Conservation (phyloP, 2,888 invertebrate species). For the Agriopis marginaria region DNA sequence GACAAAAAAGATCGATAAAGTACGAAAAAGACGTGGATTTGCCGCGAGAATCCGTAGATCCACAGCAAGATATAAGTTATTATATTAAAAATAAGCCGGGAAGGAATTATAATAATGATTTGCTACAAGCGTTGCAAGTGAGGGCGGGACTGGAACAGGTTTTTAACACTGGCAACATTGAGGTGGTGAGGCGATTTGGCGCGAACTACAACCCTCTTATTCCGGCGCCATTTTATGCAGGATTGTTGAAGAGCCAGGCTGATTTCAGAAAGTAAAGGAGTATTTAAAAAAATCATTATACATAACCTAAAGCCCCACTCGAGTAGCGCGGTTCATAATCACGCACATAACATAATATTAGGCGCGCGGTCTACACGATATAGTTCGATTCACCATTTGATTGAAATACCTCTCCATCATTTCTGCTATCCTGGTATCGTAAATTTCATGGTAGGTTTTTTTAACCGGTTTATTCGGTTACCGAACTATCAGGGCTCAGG, state of each 20-base stretch:
- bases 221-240: conserved; percentile 51
- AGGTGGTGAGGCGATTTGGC: conserved; percentile 62
- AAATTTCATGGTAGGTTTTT: no score
- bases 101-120: conserved; percentile 50
- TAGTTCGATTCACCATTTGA: no score
- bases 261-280: conserved; percentile 45
- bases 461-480: no score
- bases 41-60: conserved; percentile 56
- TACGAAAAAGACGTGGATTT: conserved; percentile 51
- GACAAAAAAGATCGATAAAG: conserved; percentile 47
- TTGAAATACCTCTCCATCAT: no score
- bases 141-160: conserved; percentile 57
- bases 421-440: no score
- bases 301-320: no score
- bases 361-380: no score
- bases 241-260: conserved; percentile 38
- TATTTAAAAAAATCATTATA: no score
- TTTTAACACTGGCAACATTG: conserved; percentile 64
- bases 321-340: no score
- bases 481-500: no score
- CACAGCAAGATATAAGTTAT: conserved; percentile 66
- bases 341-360: no score
- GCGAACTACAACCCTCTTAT: conserved; percentile 67
- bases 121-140: conserved; percentile 56
- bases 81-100: conserved; percentile 67